Percentiles rank a stretch among this genome's conserved stretches.
phyloP scores from a whole-genome alignment of 23 tunicate species.

The Trididemnum miniatum region DNA sequence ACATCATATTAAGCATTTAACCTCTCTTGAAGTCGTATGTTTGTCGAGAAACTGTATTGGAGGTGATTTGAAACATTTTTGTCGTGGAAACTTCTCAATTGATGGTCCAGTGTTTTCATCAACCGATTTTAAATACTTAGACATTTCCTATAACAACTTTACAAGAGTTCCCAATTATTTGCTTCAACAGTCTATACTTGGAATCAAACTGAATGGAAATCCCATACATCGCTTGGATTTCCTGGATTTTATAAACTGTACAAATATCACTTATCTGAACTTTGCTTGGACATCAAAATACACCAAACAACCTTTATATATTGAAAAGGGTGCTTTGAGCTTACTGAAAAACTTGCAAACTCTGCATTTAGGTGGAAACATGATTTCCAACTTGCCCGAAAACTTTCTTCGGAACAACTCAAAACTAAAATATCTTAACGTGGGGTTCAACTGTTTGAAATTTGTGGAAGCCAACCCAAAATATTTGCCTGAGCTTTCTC shows the following conservation, averaged over 20 bases:
- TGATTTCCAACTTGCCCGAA: background rate
- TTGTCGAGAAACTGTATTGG: background rate
- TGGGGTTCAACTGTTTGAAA: constrained; percentile 10
- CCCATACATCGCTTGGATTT: background rate
- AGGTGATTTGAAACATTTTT: background rate
- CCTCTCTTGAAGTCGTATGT: background rate
- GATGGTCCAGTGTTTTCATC: background rate
- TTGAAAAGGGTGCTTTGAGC: background rate
- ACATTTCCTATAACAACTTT: constrained; percentile 5
- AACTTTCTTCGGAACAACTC: background rate
- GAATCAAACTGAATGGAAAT: constrained; percentile 3
- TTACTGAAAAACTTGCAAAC: background rate
- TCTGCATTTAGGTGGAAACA: background rate
- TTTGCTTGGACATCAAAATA: constrained; percentile 11
- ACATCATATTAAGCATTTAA: background rate
- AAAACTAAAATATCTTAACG: background rate
- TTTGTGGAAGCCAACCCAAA: background rate
- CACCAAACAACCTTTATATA: background rate
- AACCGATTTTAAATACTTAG: background rate
- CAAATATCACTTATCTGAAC: background rate
- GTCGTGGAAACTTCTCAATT: background rate
- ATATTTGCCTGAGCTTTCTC: background rate
- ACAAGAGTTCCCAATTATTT: background rate
- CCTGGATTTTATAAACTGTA: background rate
- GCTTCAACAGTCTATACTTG: background rate